Evolutionary conservation across 2,113 vertebrate species (phyloP).

Genomic region (Platysteira castanea): DNA sequence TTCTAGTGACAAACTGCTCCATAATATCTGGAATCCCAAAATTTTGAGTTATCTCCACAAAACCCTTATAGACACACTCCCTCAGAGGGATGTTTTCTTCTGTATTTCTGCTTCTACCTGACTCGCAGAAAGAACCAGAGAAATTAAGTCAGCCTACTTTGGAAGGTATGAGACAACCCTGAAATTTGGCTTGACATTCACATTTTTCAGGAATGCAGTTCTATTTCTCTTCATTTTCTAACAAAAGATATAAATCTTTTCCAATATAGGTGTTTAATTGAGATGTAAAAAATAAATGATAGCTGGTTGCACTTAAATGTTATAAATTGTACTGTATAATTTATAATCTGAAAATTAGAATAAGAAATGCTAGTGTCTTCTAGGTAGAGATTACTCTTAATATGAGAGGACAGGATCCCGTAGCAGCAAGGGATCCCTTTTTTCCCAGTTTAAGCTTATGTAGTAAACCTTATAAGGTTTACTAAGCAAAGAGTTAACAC

Average conservation of each 20-base stretch:
- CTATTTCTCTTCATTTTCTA: not conserved
- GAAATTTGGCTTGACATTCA: not conserved
- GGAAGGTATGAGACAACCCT: not conserved
- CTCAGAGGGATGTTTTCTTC: not conserved
- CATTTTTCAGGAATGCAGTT: not conserved
- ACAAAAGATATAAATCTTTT: not conserved
- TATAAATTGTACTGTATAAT: not conserved
- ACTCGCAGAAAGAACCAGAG: not conserved
- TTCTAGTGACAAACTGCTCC: not conserved
- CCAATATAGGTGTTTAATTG: not conserved
- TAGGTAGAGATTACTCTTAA: not conserved
- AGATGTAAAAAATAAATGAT: not conserved
- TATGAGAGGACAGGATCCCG: not conserved
- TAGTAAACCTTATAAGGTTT: not conserved
- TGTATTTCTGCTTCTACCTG: not conserved
- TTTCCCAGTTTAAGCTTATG: not conserved
- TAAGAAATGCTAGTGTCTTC: not conserved
- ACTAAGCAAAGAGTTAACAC: not conserved
- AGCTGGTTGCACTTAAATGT: not conserved
- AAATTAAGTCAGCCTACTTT: not conserved
- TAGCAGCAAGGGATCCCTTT: not conserved
- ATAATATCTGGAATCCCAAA: not conserved
- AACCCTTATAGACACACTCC: not conserved
- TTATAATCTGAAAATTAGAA: not conserved
- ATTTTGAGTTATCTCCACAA: not conserved